Evolutionary conservation across 2,888 invertebrate species (phyloP), one percentile per base, ranked within the genome.

Genomic region (Standfussiana lucernea): DNA sequence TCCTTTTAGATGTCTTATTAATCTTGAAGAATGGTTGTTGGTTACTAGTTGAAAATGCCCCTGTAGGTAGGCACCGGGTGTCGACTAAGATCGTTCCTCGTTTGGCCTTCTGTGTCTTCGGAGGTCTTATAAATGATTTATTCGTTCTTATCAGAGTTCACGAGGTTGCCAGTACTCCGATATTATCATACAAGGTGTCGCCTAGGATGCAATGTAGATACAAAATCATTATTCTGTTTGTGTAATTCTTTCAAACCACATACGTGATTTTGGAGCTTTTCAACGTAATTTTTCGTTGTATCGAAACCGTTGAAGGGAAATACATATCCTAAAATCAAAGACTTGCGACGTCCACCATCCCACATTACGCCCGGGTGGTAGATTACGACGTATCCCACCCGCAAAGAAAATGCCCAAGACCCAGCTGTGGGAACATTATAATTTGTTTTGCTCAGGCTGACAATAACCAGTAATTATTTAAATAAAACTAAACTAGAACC

Each of bases 141-240:
- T 76, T 65, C 15, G n/a, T 15, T 77, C 37, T 82, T 80, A 80
- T 80, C 80, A n/a, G 10, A 82, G 82, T 82, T 82, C 77, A 72
- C 40, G 35, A 77, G 80, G 80, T 80, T 35, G 70, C 28, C 61
- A 13, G 64, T 75, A 64, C 42, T 67, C 28, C 13, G 53, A 42
- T 35, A 47, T 50, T 68, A 64, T 64, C 35, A 15, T 42, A 28
- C 40, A 37, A 37, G 35, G 35, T 69, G 65, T 59, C 65, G 32
- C 18, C 42, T 67, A 61, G 62, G 28, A 37, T 59, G 53, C 24
- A 67, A 32, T 59, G 37, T 15, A 67, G 7, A 56, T 65, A 56
- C 65, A 37, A 64, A 37, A 64, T 56, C 18, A 35, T 62, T 50
- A 53, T 21, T 18, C 21, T 32, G 37, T 69, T 50, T 62, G 35